Percentiles rank a stretch among this genome's conserved stretches.
Evolutionary conservation across 2,113 vertebrate species (phyloP).

Genomic region (Lagopus leucura): DNA sequence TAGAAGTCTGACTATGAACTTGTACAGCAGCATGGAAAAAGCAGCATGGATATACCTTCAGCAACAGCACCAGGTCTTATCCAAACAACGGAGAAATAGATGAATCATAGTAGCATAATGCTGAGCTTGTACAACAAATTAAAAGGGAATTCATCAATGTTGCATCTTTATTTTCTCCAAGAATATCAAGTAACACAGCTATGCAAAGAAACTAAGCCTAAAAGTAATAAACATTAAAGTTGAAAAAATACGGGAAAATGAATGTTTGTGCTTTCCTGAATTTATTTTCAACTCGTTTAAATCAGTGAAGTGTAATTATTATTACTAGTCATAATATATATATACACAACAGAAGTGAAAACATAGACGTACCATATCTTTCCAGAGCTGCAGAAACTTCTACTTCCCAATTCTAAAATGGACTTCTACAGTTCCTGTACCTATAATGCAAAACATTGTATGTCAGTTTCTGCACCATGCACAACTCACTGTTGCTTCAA

Average conservation of each 20-base stretch:
- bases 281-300: not conserved
- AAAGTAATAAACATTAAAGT: not conserved
- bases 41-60: not conserved
- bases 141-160: not conserved
- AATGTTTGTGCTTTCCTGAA: not conserved
- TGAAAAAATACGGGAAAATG: rapidly evolving
- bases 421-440: slow-evolving; percentile 73
- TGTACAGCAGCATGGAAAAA: not conserved
- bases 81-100: not conserved
- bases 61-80: not conserved
- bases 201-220: not conserved
- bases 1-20: not conserved
- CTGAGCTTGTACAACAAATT: slow-evolving; percentile 1
- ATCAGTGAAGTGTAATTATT: not conserved
- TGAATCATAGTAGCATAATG: not conserved
- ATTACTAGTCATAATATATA: not conserved
- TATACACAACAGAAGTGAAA: not conserved
- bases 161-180: not conserved
- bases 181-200: not conserved
- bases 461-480: slow-evolving; percentile 57
- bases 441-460: slow-evolving; percentile 76
- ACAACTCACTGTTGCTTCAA: not conserved
- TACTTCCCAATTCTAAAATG: slow-evolving; percentile 69
- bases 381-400: slow-evolving; percentile 70
- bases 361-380: slow-evolving; percentile 79